A percentile compares a stretch with the other conserved stretches of the same genome.
Conservation (phyloP, 2,113 vertebrate genomes). For the Atlantisia rogersi region DNA sequence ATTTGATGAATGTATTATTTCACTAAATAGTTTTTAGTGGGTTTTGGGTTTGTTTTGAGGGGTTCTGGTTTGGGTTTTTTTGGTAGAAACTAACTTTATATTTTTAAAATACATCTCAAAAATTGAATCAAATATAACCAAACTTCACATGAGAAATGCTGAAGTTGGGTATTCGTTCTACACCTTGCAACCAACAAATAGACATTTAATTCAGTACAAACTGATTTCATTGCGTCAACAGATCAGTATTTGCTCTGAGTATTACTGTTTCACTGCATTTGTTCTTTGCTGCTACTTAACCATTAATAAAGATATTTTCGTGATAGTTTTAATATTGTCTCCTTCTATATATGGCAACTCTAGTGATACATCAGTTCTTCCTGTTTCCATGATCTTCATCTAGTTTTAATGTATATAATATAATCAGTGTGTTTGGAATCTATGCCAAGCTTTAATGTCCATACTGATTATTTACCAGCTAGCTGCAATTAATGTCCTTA, state of each 20-base stretch:
- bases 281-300: background rate
- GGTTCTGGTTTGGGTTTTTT: background rate
- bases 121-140: slow-evolving; percentile 33
- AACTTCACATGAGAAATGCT: background rate
- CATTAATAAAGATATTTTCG: background rate
- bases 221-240: background rate
- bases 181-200: background rate
- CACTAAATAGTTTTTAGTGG: background rate
- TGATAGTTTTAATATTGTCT: background rate
- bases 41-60: background rate
- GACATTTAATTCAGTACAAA: background rate
- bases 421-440: background rate
- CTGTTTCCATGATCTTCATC: background rate
- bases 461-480: background rate
- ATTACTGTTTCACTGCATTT: background rate
- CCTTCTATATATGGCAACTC: background rate
- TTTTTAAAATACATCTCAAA: slow-evolving; percentile 21
- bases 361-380: background rate
- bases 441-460: background rate
- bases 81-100: slow-evolving; percentile 34
- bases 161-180: background rate
- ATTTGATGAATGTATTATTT: slow-evolving; percentile 4
- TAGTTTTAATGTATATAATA: background rate
- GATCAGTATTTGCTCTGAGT: background rate
- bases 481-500: background rate